Percentiles rank a stretch among this genome's conserved stretches.
These are phyloP conservation scores for Zosterops japonicus DNA, from an alignment of 2,113 vertebrate species.

Conservation along the genomic window DNA sequence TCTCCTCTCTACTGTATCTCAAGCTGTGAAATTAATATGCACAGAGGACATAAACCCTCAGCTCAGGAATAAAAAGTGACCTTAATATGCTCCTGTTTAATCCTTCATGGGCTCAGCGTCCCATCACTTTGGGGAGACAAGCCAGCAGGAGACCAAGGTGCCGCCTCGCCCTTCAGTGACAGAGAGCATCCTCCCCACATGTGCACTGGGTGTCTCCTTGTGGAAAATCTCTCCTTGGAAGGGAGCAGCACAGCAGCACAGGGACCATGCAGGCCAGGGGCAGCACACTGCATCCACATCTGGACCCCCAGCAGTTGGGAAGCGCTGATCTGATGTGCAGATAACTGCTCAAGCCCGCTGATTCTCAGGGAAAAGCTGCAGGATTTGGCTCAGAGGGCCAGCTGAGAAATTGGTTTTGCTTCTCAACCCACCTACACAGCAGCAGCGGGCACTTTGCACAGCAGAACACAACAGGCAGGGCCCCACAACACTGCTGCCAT, in stretches of 20 bases:
- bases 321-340: background rate
- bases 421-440: background rate
- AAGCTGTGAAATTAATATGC: constrained; percentile 44
- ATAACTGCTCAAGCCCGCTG: background rate
- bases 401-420: background rate
- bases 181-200: background rate
- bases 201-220: fast-evolving
- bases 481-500: fast-evolving
- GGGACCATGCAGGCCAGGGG: background rate
- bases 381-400: background rate
- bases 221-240: fast-evolving
- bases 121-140: background rate
- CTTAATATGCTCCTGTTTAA: background rate
- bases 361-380: background rate
- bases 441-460: background rate
- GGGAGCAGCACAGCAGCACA: background rate
- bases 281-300: background rate
- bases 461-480: background rate
- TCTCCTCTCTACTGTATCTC: background rate
- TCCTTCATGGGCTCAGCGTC: background rate
- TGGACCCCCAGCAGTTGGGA: fast-evolving
- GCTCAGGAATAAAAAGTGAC: constrained; percentile 11
- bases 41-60: background rate
- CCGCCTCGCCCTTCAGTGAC: background rate
- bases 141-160: background rate